Percentiles rank a stretch among this genome's conserved stretches.
Evolutionary conservation across 2,888 invertebrate genomes (phyloP).

Genomic region (Eristalinus aeneus): DNA sequence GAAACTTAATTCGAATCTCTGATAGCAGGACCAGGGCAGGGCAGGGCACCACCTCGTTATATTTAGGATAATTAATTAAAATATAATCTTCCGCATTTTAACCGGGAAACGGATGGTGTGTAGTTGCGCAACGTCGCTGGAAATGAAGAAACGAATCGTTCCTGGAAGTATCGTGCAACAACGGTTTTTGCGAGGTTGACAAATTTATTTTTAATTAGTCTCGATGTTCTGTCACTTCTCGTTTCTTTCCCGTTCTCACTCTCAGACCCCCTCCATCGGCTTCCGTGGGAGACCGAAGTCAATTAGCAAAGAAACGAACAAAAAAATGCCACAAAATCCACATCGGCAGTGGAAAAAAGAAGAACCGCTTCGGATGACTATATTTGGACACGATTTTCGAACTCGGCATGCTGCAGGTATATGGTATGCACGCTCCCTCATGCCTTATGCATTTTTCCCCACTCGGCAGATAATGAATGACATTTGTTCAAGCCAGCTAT

Average conservation of each 20-base stretch:
- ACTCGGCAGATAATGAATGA: not conserved
- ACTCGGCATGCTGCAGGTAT: not conserved
- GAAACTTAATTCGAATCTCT: not conserved
- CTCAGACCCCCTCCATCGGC: not conserved
- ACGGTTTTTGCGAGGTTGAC: conserved; percentile 28
- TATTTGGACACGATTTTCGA: conserved; percentile 16
- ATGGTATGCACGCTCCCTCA: not conserved
- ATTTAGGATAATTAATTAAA: conserved; percentile 38
- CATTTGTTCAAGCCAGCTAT: not conserved
- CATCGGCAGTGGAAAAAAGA: not conserved
- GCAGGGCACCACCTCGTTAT: conserved; percentile 8
- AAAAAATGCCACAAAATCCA: not conserved
- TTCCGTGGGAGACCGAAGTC: not conserved
- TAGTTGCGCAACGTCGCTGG: not conserved
- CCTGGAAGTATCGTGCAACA: not conserved
- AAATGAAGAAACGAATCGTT: not conserved
- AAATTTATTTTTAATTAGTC: conserved; percentile 51
- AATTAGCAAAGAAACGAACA: not conserved
- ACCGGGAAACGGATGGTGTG: conserved; percentile 15
- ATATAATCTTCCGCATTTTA: conserved; percentile 17
- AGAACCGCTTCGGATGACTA: conserved; percentile 8
- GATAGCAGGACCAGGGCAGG: not conserved
- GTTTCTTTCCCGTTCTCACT: not conserved
- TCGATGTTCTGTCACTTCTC: not conserved
- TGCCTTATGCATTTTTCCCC: not conserved